Conservation (phyloP, 2,797 vertebrate genomes). For the Takifugu ocellatus region DNA sequence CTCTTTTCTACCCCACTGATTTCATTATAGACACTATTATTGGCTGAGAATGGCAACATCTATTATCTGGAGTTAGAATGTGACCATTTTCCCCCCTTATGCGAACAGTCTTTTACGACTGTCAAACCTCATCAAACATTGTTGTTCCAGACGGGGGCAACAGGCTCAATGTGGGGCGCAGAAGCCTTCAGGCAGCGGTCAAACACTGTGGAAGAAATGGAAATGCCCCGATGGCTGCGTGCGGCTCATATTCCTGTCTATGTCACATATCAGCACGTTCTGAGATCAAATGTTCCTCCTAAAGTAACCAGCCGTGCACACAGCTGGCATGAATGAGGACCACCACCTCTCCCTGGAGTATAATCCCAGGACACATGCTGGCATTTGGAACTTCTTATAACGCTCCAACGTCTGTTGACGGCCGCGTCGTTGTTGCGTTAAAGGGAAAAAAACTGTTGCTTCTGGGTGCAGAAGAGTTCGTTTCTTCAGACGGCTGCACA, state of each 20-base stretch:
- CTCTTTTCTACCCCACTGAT: constrained; percentile 81
- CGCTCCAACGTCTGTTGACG: neutral
- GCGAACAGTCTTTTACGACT: constrained; percentile 70
- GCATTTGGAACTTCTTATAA: too few species aligned
- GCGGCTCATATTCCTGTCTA: neutral
- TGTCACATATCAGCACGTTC: neutral
- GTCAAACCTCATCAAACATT: constrained; percentile 72
- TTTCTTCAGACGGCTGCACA: constrained; percentile 22
- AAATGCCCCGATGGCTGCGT: constrained; percentile 21
- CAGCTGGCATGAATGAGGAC: too few species aligned
- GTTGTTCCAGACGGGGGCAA: constrained; percentile 60
- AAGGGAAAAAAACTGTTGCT: neutral
- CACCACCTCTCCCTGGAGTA: too few species aligned
- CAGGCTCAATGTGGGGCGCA: constrained; percentile 42
- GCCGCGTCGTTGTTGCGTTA: neutral
- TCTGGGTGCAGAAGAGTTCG: constrained; percentile 7
- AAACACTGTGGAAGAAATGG: constrained; percentile 36
- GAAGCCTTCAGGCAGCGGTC: constrained; percentile 53
- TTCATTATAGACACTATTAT: constrained; percentile 85
- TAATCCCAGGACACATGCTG: too few species aligned
- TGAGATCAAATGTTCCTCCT: neutral
- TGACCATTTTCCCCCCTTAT: constrained; percentile 53
- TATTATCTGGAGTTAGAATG: constrained; percentile 76
- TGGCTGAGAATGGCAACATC: constrained; percentile 79
- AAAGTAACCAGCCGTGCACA: too few species aligned